Base-by-base conservation (phyloP, 2,797 vertebrate species). In the Eptatretus atami region DNA sequence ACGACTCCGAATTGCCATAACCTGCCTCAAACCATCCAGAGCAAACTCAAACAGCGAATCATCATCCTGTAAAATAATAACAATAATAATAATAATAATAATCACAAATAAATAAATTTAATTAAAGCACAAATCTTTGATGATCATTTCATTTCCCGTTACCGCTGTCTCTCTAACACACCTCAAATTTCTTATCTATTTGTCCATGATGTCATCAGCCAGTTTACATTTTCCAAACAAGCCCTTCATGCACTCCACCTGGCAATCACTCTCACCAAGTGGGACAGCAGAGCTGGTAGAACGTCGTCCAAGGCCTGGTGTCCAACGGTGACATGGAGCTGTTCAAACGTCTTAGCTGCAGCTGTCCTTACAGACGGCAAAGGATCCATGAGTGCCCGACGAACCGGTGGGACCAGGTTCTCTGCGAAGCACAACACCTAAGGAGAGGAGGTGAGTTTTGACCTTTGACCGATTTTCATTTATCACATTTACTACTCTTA, bases 1-100 rank as follows among this genome's bases (percentile, higher is more conserved):
- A 15, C 87, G 85, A 72, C 90, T 96, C 76, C 96, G 96, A 67
- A 98, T 86, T 6, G 87, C 84, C 92, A 96, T 98, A 66, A 98
- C 92, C 69, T 96, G 92, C 72, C 92, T 96, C 66, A 98, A 77
- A 54, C 90, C 90, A 5, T 96, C 92, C 75, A 98, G 72, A 64
- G 92, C 92, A 71, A 88, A 98, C 65, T 82, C 86, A 0, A 86
- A 78, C 0, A 80, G 81, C 15, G 82, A 76, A 66, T 82, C 75
- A 4, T 86, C 79, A 63, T 93, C 82, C 92, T 96, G 70, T 15
- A 24, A 44, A 44, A 44, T 8, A 44, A 44, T 1, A 44, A 44
- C 4, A 44, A 8, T 3, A 44, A 44, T 4, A 44, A 44, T 44
- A 44, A 44, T 44, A 44, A 44, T 4, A 44, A 44, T 44, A 44